These are phyloP conservation scores for Drosophila busckii DNA, from an alignment of 1,140 invertebrate species.

Conservation along the genomic window DNA sequence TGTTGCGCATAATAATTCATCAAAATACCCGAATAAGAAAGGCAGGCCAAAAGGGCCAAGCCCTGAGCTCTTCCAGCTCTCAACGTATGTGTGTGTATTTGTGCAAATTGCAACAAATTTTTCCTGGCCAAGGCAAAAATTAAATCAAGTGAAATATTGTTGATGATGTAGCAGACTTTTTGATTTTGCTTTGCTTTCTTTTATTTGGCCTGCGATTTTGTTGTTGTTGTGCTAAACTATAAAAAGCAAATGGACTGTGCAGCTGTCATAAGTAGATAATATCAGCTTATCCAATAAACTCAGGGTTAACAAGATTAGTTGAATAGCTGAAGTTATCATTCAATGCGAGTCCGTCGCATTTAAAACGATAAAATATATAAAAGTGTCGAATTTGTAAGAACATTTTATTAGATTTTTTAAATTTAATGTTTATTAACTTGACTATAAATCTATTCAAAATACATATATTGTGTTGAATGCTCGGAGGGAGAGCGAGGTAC, in stretches of 20 bases:
- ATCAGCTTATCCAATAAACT: conserved; percentile 6
- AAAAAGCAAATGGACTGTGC: conserved; percentile 16
- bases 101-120: conserved; percentile 71
- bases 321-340: too few species aligned
- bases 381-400: too few species aligned
- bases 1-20: conserved; percentile 74
- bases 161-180: conserved; percentile 52
- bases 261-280: conserved; percentile 27
- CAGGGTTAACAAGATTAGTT: conserved; percentile 7
- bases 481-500: too few species aligned
- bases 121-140: conserved; percentile 37
- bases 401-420: too few species aligned
- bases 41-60: not conserved
- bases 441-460: too few species aligned
- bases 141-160: conserved; percentile 63
- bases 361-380: too few species aligned
- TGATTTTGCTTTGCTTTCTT: conserved; percentile 1
- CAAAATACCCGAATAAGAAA: conserved; percentile 19
- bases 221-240: conserved; percentile 18
- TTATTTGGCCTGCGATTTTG: not conserved
- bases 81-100: conserved; percentile 20
- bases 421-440: too few species aligned
- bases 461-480: too few species aligned
- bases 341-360: too few species aligned
- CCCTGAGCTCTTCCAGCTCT: too few species aligned